phyloP scores from a whole-genome alignment of 92 coral and sea anemone species.

The Zoanthus sociatus region DNA sequence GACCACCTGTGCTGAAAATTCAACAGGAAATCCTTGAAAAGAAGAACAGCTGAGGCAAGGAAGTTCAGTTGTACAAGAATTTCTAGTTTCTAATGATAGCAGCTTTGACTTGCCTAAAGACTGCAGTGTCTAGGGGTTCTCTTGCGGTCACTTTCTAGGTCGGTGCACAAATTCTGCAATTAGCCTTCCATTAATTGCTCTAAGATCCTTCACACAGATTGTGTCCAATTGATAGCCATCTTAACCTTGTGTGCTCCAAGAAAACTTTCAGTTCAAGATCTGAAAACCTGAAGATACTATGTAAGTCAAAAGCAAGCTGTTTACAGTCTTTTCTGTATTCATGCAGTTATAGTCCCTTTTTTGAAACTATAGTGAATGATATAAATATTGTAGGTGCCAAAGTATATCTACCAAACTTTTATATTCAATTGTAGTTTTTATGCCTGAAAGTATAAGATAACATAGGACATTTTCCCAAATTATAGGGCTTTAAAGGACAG shows the following conservation, averaged over 20 bases:
- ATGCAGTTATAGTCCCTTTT: not conserved
- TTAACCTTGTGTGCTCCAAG: not conserved
- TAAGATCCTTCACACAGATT: not conserved
- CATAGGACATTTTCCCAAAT: too few species aligned
- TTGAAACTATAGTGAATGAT: not conserved
- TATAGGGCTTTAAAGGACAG: too few species aligned
- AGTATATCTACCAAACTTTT: too few species aligned
- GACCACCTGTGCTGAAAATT: not conserved
- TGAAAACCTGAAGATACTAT: not conserved
- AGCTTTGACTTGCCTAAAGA: not conserved
- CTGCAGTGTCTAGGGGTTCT: not conserved
- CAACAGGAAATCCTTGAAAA: not conserved
- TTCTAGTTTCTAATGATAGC: not conserved
- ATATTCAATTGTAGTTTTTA: too few species aligned
- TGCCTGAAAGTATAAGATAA: too few species aligned
- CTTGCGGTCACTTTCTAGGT: not conserved
- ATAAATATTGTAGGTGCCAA: too few species aligned
- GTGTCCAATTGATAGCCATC: too few species aligned
- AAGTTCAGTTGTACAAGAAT: constrained; percentile 10
- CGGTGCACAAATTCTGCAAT: not conserved
- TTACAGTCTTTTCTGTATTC: not conserved
- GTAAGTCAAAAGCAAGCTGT: not conserved
- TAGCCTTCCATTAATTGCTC: not conserved
- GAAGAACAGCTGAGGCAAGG: not conserved
- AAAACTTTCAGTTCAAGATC: not conserved